These are phyloP conservation scores for Zeus faber DNA, from an alignment of 2,113 vertebrate genomes.

Conservation along the genomic window DNA sequence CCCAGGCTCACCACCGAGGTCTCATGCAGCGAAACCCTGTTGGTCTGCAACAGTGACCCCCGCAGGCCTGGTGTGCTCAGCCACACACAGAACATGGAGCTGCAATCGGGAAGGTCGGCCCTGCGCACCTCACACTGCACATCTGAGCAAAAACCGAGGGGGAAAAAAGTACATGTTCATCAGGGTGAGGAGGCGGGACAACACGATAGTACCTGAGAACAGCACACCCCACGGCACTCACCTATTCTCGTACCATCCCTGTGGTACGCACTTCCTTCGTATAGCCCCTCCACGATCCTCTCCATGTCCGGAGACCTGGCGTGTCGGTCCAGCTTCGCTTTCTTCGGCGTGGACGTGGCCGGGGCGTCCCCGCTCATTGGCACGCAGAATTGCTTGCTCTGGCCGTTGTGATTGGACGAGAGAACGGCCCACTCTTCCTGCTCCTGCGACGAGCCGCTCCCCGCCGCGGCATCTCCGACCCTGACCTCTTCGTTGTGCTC, in stretches of 20 bases:
- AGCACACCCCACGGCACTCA: constrained; percentile 53
- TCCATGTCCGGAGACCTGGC: not conserved
- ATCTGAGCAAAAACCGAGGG: constrained; percentile 58
- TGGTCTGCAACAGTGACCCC: constrained; percentile 62
- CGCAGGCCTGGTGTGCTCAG: constrained; percentile 75
- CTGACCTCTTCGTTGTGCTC: constrained; percentile 34
- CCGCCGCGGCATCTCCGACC: not conserved
- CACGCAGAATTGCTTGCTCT: constrained; percentile 25
- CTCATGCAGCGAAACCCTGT: constrained; percentile 52
- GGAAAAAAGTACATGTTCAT: not conserved
- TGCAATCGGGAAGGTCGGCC: constrained; percentile 64
- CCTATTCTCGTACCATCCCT: constrained; percentile 83
- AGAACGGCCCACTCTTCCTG: constrained; percentile 34
- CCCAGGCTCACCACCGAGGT: constrained; percentile 64
- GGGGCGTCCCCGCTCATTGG: constrained; percentile 50
- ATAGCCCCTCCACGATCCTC: constrained; percentile 76
- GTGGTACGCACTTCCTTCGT: constrained; percentile 81
- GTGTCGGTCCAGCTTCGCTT: constrained; percentile 35
- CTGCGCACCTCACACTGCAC: constrained; percentile 80
- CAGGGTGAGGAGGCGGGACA: not conserved
- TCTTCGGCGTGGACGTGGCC: constrained; percentile 84
- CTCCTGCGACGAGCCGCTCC: not conserved
- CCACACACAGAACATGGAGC: constrained; percentile 84
- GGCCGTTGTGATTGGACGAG: constrained; percentile 45
- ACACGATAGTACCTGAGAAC: not conserved